Conservation (phyloP, 1,140 invertebrate species). For the Caenorhabditis tropicalis region DNA sequence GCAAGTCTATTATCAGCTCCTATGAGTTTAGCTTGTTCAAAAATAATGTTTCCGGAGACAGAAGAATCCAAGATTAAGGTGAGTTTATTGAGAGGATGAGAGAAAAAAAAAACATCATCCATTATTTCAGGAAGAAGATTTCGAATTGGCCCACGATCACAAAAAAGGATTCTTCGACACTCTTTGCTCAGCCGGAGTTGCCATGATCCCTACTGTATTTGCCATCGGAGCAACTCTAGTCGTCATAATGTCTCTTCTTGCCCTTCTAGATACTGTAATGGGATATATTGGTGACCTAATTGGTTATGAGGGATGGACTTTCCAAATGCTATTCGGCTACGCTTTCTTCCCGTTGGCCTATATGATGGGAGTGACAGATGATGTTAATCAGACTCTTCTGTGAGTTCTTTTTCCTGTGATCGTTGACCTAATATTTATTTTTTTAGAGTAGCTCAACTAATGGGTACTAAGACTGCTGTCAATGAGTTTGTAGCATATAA, state of each 20-base stretch:
- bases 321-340: constrained; percentile 77
- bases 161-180: constrained; percentile 43
- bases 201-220: constrained; percentile 82
- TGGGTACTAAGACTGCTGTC: constrained; percentile 86
- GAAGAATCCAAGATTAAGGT: constrained; percentile 78
- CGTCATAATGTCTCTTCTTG: constrained; percentile 86
- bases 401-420: not conserved
- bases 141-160: constrained; percentile 56
- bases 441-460: constrained; percentile 79
- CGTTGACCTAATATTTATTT: not conserved
- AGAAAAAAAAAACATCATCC: not conserved
- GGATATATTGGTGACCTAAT: constrained; percentile 83
- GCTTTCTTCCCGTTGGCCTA: constrained; percentile 85
- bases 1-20: constrained; percentile 62
- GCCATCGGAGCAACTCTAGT: constrained; percentile 90
- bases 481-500: constrained; percentile 92
- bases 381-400: constrained; percentile 76
- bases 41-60: constrained; percentile 75
- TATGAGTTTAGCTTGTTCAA: constrained; percentile 67
- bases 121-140: constrained; percentile 59
- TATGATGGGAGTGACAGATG: constrained; percentile 82
- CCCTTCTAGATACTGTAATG: constrained; percentile 83
- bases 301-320: constrained; percentile 74
- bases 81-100: not conserved
- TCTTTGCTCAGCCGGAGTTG: constrained; percentile 81